Percentiles rank a stretch among this genome's conserved stretches.
phyloP scores from a whole-genome alignment of 2,888 invertebrate species.

The Sericinus montela region DNA sequence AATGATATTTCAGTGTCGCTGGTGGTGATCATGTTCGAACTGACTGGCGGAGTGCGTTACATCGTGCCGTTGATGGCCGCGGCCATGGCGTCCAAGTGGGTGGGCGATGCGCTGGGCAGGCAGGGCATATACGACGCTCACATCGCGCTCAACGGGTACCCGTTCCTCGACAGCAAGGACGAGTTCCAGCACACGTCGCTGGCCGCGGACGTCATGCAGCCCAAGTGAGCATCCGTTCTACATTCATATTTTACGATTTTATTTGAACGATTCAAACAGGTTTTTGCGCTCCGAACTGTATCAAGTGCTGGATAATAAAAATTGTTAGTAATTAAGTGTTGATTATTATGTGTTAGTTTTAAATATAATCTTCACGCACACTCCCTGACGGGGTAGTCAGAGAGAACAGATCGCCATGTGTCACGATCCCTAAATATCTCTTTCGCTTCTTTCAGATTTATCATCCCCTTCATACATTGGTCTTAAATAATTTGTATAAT shows the following conservation, averaged over 20 bases:
- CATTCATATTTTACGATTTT: not conserved
- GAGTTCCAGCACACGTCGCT: slow-evolving; percentile 98
- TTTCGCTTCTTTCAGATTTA: no score
- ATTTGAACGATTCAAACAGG: not conserved
- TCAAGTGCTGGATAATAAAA: no score
- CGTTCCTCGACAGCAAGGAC: slow-evolving; percentile 98
- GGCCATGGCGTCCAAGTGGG: slow-evolving; percentile 99
- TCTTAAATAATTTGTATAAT: no score
- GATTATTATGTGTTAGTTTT: no score
- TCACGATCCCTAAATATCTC: no score
- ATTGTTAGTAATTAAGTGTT: no score
- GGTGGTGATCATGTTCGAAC: slow-evolving; percentile 99
- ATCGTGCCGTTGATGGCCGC: slow-evolving; percentile 99
- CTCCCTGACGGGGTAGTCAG: no score
- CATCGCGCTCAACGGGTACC: slow-evolving; percentile 98
- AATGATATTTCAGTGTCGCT: slow-evolving; percentile 84
- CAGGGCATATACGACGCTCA: slow-evolving; percentile 99
- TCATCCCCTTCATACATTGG: no score
- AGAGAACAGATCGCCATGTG: no score
- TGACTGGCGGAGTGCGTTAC: slow-evolving; percentile 98
- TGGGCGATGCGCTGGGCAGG: slow-evolving; percentile 96
- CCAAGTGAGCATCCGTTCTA: slow-evolving; percentile 82
- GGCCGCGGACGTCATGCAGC: slow-evolving; percentile 99
- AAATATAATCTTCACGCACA: no score
- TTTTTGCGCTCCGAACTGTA: no score